Conservation (phyloP, 2,888 invertebrate genomes). For the Athalia rosae region DNA sequence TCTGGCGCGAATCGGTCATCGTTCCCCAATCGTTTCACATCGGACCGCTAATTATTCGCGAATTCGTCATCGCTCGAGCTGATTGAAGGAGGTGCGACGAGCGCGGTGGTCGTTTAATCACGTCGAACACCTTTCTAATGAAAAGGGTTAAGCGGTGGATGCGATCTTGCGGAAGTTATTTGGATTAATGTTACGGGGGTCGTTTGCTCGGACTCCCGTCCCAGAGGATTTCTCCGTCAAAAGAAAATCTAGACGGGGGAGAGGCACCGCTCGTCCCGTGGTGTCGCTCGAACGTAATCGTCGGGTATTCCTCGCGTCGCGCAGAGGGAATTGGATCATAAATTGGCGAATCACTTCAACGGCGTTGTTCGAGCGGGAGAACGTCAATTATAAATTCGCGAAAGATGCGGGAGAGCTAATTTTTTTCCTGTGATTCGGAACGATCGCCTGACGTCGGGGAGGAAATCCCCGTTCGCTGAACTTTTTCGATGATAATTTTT, state of each 20-base stretch:
- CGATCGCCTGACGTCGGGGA: too few relatives aligned
- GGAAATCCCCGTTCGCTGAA: neutral
- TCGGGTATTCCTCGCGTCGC: conserved; percentile 27
- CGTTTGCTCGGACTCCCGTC: conserved; percentile 1
- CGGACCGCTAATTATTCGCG: too few relatives aligned
- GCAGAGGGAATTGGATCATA: conserved; percentile 14
- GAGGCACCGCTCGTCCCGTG: conserved; percentile 11
- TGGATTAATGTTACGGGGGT: conserved; percentile 59
- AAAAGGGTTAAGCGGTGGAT: conserved; percentile 55
- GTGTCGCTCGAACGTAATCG: conserved; percentile 24
- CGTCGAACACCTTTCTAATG: conserved; percentile 48
- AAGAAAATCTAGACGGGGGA: neutral
- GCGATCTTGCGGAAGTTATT: conserved; percentile 59
- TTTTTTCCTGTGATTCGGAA: too few relatives aligned
- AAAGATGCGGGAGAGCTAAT: neutral
- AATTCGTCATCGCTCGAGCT: conserved; percentile 20
- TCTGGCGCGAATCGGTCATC: too few relatives aligned
- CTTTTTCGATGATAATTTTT: too few relatives aligned
- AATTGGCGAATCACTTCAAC: conserved; percentile 38
- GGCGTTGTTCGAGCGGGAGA: neutral
- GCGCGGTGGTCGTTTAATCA: conserved; percentile 47
- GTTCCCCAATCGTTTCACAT: too few relatives aligned
- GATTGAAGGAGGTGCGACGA: conserved; percentile 4
- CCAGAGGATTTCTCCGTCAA: conserved; percentile 32
- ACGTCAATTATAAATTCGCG: conserved; percentile 18